Base-by-base conservation (phyloP, 1,140 invertebrate species). In the Pomacea maculata region DNA sequence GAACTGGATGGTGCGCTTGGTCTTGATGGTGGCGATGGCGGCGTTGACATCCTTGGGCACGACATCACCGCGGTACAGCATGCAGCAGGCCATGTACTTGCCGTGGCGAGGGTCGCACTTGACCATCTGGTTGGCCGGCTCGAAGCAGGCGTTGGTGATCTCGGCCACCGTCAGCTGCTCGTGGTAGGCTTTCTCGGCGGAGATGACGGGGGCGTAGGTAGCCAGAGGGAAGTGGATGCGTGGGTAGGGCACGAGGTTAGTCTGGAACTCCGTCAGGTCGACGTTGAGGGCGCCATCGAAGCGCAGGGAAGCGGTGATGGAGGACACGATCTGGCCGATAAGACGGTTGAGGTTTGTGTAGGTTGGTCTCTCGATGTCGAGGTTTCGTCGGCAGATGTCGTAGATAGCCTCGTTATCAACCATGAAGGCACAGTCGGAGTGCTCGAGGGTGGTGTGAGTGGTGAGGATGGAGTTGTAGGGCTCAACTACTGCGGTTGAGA, bases 321-420 rank as follows among this genome's bases (percentile, higher is more conserved):
- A 93, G 83, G 94, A 93, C 54, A 91, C 92, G 55, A 93, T 89
- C 87, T 93, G 91, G 72, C 87, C 87, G 75, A 91, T 89, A 17
- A 87, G 68, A 74, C 86, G 82, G 71, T 87, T 95, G 57, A 95
- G 91, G 88, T 95, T 95, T 21, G 93, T 94, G 85, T 95, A 95
- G 10, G 85, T 83, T 21, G 95, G 96, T 68, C 95, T 93, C 86
- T 96, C 95, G 83, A 97, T 96, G 90, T 96, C 95, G 86, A 97
- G 88, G 89, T 97, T 97, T 71, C 95, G 93, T 73, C 95, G 93
- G 91, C 96, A 97, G 89, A 97, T 97, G 88, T 97, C 96, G 84
- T 97, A 97, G 87, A 97, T 97, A 82, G 95, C 96, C 90, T 96
- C 96, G 89, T 94, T 96, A 91, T 96, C 95, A n/a, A 96, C 85